Conservation (phyloP, 1,140 invertebrate species). For the Heterodera schachtii region DNA sequence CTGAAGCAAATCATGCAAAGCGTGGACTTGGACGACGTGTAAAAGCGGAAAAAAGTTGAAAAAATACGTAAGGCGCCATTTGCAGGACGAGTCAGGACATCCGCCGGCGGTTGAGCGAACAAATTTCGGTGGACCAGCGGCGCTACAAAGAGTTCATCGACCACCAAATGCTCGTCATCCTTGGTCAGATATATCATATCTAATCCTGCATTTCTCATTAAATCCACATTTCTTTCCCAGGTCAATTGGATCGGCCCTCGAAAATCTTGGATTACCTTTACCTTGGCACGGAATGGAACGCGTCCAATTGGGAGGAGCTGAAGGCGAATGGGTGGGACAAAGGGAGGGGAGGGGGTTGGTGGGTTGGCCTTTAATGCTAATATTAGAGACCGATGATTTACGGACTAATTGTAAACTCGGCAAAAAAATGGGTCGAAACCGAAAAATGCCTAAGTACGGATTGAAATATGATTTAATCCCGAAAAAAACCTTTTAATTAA, state of each 20-base stretch:
- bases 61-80: not conserved
- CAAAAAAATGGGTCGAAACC: no score
- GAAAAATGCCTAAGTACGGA: no score
- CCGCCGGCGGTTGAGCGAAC: not conserved
- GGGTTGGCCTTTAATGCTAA: no score
- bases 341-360: no score
- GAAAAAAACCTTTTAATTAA: no score
- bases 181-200: slow-evolving; percentile 70
- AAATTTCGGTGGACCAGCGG: slow-evolving; percentile 79
- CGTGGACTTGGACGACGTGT: slow-evolving; percentile 88
- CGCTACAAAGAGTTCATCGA: slow-evolving; percentile 93
- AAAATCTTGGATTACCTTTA: slow-evolving; percentile 95
- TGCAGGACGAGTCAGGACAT: slow-evolving; percentile 76
- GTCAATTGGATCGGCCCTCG: slow-evolving; percentile 93
- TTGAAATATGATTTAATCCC: no score
- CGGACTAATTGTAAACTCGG: no score
- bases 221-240: not conserved
- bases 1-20: slow-evolving; percentile 97
- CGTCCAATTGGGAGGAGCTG: slow-evolving; percentile 93
- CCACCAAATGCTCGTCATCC: slow-evolving; percentile 89
- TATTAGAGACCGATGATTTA: no score
- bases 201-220: no score
- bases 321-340: slow-evolving; percentile 78
- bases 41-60: no score
- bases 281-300: slow-evolving; percentile 97